phyloP scores from a whole-genome alignment of 2,888 invertebrate genomes.

The Drosophila incognita region DNA sequence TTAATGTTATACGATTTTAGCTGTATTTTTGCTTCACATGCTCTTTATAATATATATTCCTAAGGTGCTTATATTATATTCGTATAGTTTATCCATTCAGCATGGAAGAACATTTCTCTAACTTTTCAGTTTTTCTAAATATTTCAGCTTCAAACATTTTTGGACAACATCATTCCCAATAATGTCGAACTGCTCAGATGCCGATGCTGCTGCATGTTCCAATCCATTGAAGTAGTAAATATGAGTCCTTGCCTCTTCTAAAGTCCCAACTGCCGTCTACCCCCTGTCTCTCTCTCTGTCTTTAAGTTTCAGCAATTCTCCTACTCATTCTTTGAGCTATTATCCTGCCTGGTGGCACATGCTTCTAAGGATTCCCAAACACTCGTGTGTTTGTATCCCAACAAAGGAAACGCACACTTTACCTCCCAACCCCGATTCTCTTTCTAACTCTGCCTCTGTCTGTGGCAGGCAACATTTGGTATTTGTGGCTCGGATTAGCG shows the following conservation, averaged over 20 bases:
- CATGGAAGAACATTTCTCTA: not conserved
- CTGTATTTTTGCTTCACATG: conserved; percentile 21
- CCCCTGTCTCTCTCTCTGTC: too few species aligned
- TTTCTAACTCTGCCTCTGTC: not conserved
- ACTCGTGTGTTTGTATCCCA: conserved; percentile 33
- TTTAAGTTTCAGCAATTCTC: not conserved
- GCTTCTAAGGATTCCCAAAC: conserved; percentile 69
- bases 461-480: conserved; percentile 24
- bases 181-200: not conserved
- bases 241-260: conserved; percentile 12
- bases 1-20: conserved; percentile 46
- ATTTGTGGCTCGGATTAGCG: conserved; percentile 78
- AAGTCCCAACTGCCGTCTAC: not conserved
- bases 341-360: conserved; percentile 35
- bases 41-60: conserved; percentile 20
- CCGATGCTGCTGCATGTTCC: not conserved
- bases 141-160: not conserved
- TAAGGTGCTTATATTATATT: conserved; percentile 2
- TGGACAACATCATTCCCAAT: not conserved
- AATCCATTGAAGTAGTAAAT: conserved; percentile 1
- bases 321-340: conserved; percentile 17
- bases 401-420: conserved; percentile 54
- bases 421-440: not conserved
- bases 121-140: not conserved
- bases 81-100: not conserved